Evolutionary conservation across 2,888 invertebrate genomes (phyloP), one percentile per base, ranked within the genome.

Genomic region (Desoria tigrina): DNA sequence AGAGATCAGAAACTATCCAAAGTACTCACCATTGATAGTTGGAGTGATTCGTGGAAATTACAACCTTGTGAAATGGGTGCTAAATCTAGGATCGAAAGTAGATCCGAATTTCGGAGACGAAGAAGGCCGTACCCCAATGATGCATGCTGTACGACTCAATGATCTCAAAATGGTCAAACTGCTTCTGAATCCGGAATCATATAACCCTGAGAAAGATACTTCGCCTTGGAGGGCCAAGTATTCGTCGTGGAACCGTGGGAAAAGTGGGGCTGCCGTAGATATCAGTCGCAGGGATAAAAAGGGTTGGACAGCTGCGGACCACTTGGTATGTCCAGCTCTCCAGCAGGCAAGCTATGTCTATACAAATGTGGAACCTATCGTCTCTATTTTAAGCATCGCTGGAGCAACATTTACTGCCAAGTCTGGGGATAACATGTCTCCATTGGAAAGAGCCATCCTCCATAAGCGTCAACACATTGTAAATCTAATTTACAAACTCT

Each of bases 71-170:
- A 71, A 74, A 63, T 74, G 76, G 76, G 54, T 76, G 3, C 57
- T 74, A 14, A 65, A 21, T 18, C n/a, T 61, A 0, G 53, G 57
- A 14, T 27, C 32, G 1, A 39, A 50, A 14, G 61, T 73, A 0
- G 63, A 74, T 63, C 59, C 70, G 0, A 74, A 76, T 42, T 59
- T 42, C 2, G 64, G 24, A 9, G 76, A 76, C 58, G 54, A 57
- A 1, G 49, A 64, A 14, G 76, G 76, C 28, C 42, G 70, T 49
- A 76, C 73, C 4, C 66, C 74, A 0, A 11, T 76, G 2, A 76
- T 76, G 73, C 76, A 76, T 61, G 74, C 73, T 2, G 70, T 72
- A 6, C 18, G 72, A 26, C 21, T 72, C 59, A 76, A 76, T 57
- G 74, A 76, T 42, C 58, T 66, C 2, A 65, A 65, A 62, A 76